These are phyloP conservation scores for Brachionus rubens DNA, from an alignment of 1,140 invertebrate species.

Conservation along the genomic window DNA sequence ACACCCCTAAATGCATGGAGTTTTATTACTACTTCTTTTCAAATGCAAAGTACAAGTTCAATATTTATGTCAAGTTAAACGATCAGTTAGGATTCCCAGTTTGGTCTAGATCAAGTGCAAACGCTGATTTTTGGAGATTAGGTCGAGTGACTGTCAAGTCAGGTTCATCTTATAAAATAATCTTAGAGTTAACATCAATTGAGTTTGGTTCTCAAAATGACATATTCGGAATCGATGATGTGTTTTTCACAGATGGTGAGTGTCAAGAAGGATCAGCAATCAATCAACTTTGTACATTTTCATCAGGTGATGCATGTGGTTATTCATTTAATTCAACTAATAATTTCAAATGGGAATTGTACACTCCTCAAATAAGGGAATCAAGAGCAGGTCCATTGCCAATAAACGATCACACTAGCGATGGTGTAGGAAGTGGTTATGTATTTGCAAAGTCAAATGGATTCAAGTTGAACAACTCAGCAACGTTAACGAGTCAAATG, in stretches of 20 bases:
- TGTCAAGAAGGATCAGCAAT: conserved; percentile 26
- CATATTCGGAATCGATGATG: conserved; percentile 35
- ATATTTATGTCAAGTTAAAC: conserved; percentile 28
- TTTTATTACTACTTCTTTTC: conserved; percentile 42
- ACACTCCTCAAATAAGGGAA: not conserved
- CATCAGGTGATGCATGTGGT: not conserved
- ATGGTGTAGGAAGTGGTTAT: conserved; percentile 5
- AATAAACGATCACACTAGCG: conserved; percentile 43
- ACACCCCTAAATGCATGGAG: conserved; percentile 19
- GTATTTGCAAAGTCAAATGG: not conserved
- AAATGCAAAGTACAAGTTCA: conserved; percentile 17
- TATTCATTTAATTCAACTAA: not conserved
- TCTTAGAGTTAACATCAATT: conserved; percentile 25
- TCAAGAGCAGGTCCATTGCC: not conserved
- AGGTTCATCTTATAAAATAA: not conserved
- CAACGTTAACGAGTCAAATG: not conserved
- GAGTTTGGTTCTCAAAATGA: conserved; percentile 1
- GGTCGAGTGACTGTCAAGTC: conserved; percentile 50
- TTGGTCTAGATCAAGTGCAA: conserved; percentile 53
- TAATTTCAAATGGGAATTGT: conserved; percentile 22
- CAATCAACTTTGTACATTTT: conserved; percentile 39
- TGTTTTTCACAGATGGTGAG: conserved; percentile 32
- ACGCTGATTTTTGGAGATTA: conserved; percentile 55
- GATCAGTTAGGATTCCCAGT: conserved; percentile 45
- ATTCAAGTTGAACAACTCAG: conserved; percentile 31